Evolutionary conservation across 2,797 vertebrate genomes (phyloP), one percentile per base, ranked within the genome.

Genomic region (Danionella dracula): DNA sequence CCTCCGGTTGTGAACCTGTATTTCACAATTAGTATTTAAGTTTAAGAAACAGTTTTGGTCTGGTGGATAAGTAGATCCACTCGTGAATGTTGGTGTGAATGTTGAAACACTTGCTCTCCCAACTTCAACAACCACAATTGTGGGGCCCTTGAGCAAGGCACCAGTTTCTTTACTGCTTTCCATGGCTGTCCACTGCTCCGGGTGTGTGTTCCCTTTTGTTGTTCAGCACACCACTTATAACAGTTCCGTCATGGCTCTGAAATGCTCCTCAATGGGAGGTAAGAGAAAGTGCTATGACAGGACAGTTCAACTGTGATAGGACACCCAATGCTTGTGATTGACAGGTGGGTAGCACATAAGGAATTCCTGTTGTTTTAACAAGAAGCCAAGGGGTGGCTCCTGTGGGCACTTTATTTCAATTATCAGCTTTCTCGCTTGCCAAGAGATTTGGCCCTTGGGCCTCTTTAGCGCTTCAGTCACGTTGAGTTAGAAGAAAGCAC

Each of bases 141-240:
- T n/a, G n/a, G n/a, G n/a, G n/a, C n/a, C n/a, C n/a, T n/a, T n/a
- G n/a, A n/a, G n/a, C n/a, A n/a, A n/a, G n/a, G n/a, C n/a, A n/a
- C n/a, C n/a, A n/a, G n/a, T n/a, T n/a, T n/a, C n/a, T n/a, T n/a
- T n/a, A n/a, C n/a, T n/a, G n/a, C n/a, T n/a, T n/a, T n/a, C n/a
- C n/a, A n/a, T n/a, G n/a, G n/a, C n/a, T n/a, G n/a, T n/a, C n/a
- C n/a, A n/a, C n/a, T n/a, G n/a, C n/a, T n/a, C n/a, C n/a, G n/a
- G n/a, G n/a, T n/a, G n/a, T n/a, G n/a, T n/a, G 19, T 53, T 68
- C 48, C 56, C 31, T 41, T 56, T 31, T 37, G 57, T 41, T 34
- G 53, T 32, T 42, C 23, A 27, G 66, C 51, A 67, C 76, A 79
- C 71, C 72, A 60, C 32, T 66, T 70, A 76, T 75, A 79, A 74